Evolutionary conservation across 2,888 invertebrate genomes (phyloP).

Genomic region (Andricus quercusramuli): DNA sequence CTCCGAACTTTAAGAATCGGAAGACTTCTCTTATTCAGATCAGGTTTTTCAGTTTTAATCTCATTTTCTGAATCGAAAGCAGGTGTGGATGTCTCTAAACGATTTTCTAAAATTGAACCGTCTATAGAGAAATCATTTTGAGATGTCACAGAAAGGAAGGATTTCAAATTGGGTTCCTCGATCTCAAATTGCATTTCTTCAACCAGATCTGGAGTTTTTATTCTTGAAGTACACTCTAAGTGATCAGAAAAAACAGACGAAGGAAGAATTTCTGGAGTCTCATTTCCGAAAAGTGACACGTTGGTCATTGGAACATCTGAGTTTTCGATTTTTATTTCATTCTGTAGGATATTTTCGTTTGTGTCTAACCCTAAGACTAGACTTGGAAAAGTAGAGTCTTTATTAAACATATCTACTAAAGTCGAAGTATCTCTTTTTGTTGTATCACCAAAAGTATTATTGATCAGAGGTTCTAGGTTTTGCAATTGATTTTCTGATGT

Average conservation of each 20-base stretch:
- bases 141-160: neutral
- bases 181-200: constrained; percentile 10
- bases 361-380: neutral
- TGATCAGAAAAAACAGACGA: too few relatives aligned
- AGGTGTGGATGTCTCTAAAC: too few relatives aligned
- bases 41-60: too few relatives aligned
- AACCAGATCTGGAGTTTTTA: neutral
- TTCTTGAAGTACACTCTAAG: too few relatives aligned
- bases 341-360: neutral
- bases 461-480: too few relatives aligned
- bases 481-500: too few relatives aligned
- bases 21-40: too few relatives aligned
- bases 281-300: neutral
- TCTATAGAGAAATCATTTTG: neutral
- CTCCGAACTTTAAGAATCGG: neutral
- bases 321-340: constrained; percentile 3
- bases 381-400: neutral
- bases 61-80: too few relatives aligned
- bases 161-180: neutral
- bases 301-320: neutral
- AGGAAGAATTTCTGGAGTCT: neutral
- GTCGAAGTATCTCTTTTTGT: too few relatives aligned
- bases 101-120: too few relatives aligned
- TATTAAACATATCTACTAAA: neutral
- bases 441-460: too few relatives aligned